phyloP scores from a whole-genome alignment of 2,888 invertebrate species.

The Ligdia adustata region DNA sequence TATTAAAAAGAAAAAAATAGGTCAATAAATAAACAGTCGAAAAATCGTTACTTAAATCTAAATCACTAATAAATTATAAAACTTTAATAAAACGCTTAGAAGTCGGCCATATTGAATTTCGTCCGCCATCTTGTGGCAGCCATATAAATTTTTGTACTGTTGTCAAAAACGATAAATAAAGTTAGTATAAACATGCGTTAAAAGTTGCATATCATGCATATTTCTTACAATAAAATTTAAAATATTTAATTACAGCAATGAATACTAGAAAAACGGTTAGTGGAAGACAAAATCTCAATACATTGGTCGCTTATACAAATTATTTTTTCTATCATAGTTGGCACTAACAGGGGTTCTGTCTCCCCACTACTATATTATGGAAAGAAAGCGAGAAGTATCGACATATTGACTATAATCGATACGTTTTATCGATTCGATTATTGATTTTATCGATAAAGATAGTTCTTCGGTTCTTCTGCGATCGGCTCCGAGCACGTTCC shows the following conservation, averaged over 20 bases:
- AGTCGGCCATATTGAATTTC: constrained; percentile 31
- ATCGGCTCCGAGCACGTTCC: constrained; percentile 94
- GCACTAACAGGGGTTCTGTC: constrained; percentile 59
- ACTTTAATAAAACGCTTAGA: constrained; percentile 26
- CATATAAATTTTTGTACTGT: constrained; percentile 30
- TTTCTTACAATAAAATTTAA: no score
- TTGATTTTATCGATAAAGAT: constrained; percentile 86
- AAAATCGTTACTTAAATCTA: constrained; percentile 36
- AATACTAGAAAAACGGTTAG: constrained; percentile 35
- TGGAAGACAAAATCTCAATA: constrained; percentile 52
- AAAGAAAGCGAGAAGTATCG: constrained; percentile 46
- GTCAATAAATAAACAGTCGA: constrained; percentile 72
- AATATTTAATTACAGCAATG: constrained; percentile 16
- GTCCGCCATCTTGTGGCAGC: constrained; percentile 19
- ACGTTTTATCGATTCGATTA: constrained; percentile 27
- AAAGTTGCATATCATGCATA: no score
- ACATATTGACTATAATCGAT: constrained; percentile 42
- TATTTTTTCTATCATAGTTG: constrained; percentile 59
- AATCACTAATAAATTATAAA: constrained; percentile 34
- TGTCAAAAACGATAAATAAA: no score
- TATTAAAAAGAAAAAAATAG: constrained; percentile 65
- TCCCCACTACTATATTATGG: constrained; percentile 46
- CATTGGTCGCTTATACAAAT: constrained; percentile 48
- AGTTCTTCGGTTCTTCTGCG: constrained; percentile 93
- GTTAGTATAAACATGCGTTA: no score